phyloP scores from a whole-genome alignment of 2,797 vertebrate genomes.

The Crypturellus tataupa region DNA sequence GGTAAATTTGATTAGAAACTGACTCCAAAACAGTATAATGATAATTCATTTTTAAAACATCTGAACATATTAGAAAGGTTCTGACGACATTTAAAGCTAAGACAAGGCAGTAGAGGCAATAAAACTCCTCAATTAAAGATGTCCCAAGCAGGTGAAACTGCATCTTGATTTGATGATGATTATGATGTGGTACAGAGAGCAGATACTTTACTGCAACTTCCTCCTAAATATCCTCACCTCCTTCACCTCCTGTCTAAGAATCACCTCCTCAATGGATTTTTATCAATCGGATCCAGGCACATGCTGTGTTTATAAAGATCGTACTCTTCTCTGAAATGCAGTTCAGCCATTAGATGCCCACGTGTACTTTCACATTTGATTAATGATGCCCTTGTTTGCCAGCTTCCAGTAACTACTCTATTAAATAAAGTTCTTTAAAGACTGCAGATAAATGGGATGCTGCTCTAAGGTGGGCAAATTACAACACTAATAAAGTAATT shows the following conservation, averaged over 20 bases:
- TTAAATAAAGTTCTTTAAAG: constrained; percentile 2
- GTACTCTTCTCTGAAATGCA: neutral
- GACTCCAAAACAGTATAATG: fast-evolving
- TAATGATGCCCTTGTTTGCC: neutral
- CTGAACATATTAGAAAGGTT: neutral
- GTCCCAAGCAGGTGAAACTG: neutral
- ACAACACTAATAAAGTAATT: constrained; percentile 6
- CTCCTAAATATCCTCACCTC: neutral
- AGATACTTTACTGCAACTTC: neutral
- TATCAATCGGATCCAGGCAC: neutral
- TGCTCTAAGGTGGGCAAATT: neutral
- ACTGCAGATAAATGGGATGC: neutral
- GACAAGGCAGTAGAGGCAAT: neutral
- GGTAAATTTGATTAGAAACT: neutral
- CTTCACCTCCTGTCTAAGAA: neutral
- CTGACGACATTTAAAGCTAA: neutral
- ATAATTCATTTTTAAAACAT: neutral
- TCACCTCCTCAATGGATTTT: neutral
- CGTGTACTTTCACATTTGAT: neutral
- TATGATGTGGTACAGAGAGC: neutral
- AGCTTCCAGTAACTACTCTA: neutral
- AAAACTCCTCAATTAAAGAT: neutral
- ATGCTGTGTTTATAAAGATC: neutral
- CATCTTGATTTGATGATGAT: neutral
- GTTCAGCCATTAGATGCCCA: neutral